A percentile compares a stretch with the other conserved stretches of the same genome.
These are phyloP conservation scores for Plagodis pulveraria DNA, from an alignment of 2,888 invertebrate species.

Conservation along the genomic window DNA sequence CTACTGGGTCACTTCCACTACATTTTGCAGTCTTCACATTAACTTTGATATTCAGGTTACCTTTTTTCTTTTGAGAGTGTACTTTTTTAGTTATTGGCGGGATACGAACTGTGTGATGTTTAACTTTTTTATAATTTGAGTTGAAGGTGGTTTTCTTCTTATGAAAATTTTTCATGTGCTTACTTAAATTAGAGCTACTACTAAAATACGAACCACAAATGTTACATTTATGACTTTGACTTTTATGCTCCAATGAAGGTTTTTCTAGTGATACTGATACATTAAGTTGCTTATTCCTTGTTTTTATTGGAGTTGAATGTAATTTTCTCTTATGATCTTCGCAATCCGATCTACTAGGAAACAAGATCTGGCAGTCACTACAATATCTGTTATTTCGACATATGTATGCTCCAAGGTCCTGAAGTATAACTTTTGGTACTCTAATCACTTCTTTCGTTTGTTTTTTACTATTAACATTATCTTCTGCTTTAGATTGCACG, in stretches of 20 bases:
- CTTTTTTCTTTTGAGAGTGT: background rate
- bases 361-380: conserved; percentile 59
- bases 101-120: background rate
- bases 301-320: conserved; percentile 28
- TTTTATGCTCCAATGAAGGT: background rate
- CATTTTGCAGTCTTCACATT: background rate
- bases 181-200: conserved; percentile 35
- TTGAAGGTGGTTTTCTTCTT: conserved; percentile 2
- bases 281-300: conserved; percentile 10
- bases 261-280: conserved; percentile 1
- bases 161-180: conserved; percentile 42
- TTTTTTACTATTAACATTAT: background rate
- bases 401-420: conserved; percentile 54
- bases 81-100: background rate
- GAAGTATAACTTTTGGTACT: conserved; percentile 47
- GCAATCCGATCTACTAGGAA: conserved; percentile 45
- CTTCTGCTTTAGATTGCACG: background rate
- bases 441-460: conserved; percentile 7
- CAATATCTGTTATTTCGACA: conserved; percentile 59
- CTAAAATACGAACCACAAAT: conserved; percentile 43
- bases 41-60: background rate
- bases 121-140: background rate
- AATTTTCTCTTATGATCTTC: conserved; percentile 40
- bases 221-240: conserved; percentile 32
- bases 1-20: background rate